phyloP scores from a whole-genome alignment of 2,113 vertebrate species.

The Rhabdomys dilectus region DNA sequence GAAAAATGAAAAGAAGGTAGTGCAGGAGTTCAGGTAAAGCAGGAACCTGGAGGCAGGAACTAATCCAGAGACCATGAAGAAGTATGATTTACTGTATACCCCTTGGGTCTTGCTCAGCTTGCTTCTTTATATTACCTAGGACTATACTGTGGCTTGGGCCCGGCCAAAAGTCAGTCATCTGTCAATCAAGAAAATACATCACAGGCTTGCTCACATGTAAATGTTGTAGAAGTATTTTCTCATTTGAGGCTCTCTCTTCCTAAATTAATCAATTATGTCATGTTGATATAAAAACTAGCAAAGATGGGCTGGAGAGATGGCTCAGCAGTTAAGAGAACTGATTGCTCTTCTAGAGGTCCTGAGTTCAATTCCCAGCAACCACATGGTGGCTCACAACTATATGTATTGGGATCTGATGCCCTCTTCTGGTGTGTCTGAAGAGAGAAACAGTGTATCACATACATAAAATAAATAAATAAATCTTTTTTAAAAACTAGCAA shows the following conservation, averaged over 20 bases:
- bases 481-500: not conserved
- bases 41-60: not conserved
- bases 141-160: not conserved
- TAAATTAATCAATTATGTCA: not conserved
- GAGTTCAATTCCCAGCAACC: too few relatives aligned
- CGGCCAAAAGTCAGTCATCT: not conserved
- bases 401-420: too few relatives aligned
- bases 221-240: not conserved
- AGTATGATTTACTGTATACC: not conserved
- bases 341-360: too few relatives aligned
- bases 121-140: not conserved
- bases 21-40: not conserved
- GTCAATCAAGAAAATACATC: not conserved
- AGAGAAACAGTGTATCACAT: too few relatives aligned
- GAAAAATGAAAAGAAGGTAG: not conserved
- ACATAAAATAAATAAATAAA: too few relatives aligned
- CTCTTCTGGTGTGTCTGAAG: too few relatives aligned
- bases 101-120: not conserved
- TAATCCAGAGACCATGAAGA: not conserved
- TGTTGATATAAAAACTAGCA: not conserved
- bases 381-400: too few relatives aligned
- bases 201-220: not conserved
- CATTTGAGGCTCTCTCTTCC: not conserved
- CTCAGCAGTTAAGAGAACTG: too few relatives aligned
- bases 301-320: too few relatives aligned